Evolutionary conservation across 2,888 invertebrate genomes (phyloP).

Genomic region (Amiota minor): DNA sequence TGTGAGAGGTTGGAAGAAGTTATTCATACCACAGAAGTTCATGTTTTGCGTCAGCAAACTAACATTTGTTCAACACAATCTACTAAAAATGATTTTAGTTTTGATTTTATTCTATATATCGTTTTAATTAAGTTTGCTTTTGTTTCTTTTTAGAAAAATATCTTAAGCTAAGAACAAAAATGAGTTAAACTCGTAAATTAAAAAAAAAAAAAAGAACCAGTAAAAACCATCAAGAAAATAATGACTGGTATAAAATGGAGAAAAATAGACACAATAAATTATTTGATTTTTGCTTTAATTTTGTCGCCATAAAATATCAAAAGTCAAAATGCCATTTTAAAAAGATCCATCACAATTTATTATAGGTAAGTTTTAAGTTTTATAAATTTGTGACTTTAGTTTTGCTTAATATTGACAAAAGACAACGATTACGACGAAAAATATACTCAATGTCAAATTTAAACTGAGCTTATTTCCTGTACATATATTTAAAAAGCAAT

Average conservation of each 20-base stretch:
- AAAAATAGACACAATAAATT: not conserved
- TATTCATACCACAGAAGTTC: constrained; percentile 1
- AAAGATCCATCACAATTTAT: no score
- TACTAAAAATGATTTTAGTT: not conserved
- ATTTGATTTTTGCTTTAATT: no score
- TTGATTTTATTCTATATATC: not conserved
- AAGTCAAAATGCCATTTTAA: not conserved
- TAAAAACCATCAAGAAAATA: constrained; percentile 50
- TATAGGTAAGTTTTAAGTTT: no score
- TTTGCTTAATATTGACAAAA: no score
- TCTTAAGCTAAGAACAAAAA: not conserved
- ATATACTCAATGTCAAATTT: no score
- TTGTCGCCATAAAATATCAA: constrained; percentile 6
- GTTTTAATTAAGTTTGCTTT: not conserved
- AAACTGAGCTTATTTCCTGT: no score
- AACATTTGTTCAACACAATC: no score
- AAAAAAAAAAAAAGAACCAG: not conserved
- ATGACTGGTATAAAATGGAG: not conserved
- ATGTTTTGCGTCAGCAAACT: constrained; percentile 13
- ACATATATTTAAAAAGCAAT: no score
- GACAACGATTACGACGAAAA: no score
- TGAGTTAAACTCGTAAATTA: constrained; percentile 3
- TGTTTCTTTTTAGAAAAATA: not conserved
- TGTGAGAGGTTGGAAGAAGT: not conserved
- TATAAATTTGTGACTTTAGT: no score